Evolutionary conservation across 2,113 vertebrate genomes (phyloP), one percentile per base, ranked within the genome.

Genomic region (Neogobius melanostomus): DNA sequence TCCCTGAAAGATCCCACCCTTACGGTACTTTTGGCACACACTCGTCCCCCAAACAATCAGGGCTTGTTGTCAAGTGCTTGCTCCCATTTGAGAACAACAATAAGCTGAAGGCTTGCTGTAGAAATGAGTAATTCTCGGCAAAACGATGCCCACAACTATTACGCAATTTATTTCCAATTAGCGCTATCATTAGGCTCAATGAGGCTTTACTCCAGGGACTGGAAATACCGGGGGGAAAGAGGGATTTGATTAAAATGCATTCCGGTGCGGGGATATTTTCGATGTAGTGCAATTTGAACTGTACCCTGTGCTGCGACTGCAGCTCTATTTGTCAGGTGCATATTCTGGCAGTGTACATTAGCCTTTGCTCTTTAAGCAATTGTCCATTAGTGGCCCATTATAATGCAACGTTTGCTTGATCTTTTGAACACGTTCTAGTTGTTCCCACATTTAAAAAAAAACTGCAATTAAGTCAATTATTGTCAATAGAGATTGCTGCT

Each of bases 161-260:
- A 61, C 5, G 59, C 59, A 61, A 61, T 61, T 61, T 61, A 43
- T 61, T 61, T 61, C 42, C 14, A 61, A 61, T 61, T 61, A 61
- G 59, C 59, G 15, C 15, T 61, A 45, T 61, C 42, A 61, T 61
- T 61, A 61, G 59, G 59, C 59, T 44, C 14, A 61, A 61, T 44
- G 59, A 61, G 59, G 59, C 59, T 61, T 8, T 7, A 15, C 57
- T 60, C 42, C 59, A 44, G 59, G 12, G 59, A 61, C 36, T 61
- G 7, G 7, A 61, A 15, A n/a, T n/a, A 61, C 59, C 15, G 14
- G 42, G 59, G 36, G 59, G 44, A n/a, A 16, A n/a, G 14, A n/a
- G 44, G 42, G 42, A 61, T 61, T 44, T 61, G 59, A 61, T 61
- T 61, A n/a, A 44, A 61, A 44, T 45, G 59, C 14, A 61, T 61